Base-by-base conservation (phyloP, 2,797 vertebrate genomes). In the Austrolebias charrua region DNA sequence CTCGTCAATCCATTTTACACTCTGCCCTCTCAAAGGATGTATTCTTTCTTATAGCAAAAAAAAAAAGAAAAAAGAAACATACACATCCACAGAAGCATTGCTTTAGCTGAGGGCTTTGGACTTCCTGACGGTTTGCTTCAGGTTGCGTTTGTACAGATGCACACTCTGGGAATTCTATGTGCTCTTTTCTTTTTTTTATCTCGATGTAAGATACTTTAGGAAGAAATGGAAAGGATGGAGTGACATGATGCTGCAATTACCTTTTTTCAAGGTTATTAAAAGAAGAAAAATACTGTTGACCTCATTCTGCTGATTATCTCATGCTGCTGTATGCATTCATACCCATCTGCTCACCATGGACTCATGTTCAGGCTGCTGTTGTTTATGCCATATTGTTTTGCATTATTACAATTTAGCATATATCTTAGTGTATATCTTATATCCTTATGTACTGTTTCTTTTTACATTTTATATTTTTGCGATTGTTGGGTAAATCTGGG, bases 71-170 rank as follows among this genome's bases (percentile, higher is more conserved):
- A 79, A 75, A 82, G 84, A 88, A 87, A 35, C 33, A 35, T 82
- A 85, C 79, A 86, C 80, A 85, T 81, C 71, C 60, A 76, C 66
- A 47, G 73, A 59, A 83, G 75, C 79, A 72, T 79, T 76, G 80
- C 79, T 82, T 81, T 63, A 60, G 52, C 54, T 16, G 66, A 66
- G 71, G 66, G 66, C 68, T 71, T 76, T 72, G 76, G 80, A 81
- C 71, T 60, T 63, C 66, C 68, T 55, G 71, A 71, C 64, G 56
- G 75, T 75, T 65, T 45, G 65, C 78, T 51, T 59, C 51, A 75
- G 50, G 67, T 69, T 29, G 35, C 18, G 20, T 48, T 60, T 18
- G 60, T 50, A 50, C 24, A 7, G 14, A 48, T 38, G 16, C 31
- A 50, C 59, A 78, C 4, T 60, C 56, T 46, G 63, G 68, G 71